These are phyloP conservation scores for Galbula dea DNA, from an alignment of 2,113 vertebrate genomes.

Conservation along the genomic window DNA sequence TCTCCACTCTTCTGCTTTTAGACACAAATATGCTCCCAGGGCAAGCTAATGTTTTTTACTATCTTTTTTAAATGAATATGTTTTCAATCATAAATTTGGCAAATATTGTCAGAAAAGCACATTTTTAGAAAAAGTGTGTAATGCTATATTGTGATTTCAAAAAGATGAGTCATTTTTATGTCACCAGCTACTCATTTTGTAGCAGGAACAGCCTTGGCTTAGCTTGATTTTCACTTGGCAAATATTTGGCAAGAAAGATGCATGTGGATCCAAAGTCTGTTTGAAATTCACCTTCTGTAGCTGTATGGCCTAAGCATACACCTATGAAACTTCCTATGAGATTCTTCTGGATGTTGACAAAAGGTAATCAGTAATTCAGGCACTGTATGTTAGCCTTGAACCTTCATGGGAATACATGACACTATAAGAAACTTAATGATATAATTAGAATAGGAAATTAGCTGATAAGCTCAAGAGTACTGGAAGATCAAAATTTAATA, in stretches of 20 bases:
- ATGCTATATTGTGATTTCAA: background rate
- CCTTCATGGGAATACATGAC: background rate
- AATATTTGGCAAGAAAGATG: background rate
- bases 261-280: background rate
- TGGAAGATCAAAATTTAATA: background rate
- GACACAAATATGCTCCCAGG: background rate
- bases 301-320: background rate
- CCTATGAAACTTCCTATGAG: background rate
- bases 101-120: background rate
- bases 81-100: background rate
- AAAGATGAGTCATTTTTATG: background rate
- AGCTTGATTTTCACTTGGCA: background rate
- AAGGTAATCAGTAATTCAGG: background rate
- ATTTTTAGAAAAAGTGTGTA: background rate
- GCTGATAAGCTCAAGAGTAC: background rate
- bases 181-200: background rate
- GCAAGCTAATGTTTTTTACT: background rate
- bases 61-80: background rate
- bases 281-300: background rate
- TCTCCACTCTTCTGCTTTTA: background rate
- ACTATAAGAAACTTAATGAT: background rate
- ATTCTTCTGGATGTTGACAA: background rate
- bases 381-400: background rate
- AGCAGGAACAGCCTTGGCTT: background rate
- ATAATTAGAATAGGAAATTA: conserved; percentile 10